Base-by-base conservation (phyloP, 2,888 invertebrate genomes). In the Idaea dimidiata region DNA sequence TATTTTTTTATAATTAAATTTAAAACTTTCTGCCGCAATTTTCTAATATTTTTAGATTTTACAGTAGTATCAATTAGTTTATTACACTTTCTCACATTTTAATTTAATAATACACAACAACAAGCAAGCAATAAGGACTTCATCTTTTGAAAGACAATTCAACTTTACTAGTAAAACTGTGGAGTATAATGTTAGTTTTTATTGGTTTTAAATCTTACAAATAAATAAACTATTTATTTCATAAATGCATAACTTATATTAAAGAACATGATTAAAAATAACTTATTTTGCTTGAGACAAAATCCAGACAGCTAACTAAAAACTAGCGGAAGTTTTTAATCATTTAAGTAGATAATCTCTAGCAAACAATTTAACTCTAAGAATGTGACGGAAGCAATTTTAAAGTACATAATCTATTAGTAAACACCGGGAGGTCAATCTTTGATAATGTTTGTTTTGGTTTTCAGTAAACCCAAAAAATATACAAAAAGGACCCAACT, bases 341-440 rank as follows among this genome's bases (percentile, higher is more conserved):
- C 17, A 57, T 57, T 56, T 57, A 17, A 57, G 57, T 57, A 57
- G 18, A 57, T 57, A 57, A 24, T 24, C 17, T 17, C 43, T 14
- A 43, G 43, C 43, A 43, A 43, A 43, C 43, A 43, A 43, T 43
- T n/a, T 14, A 43, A 14, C 43, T 43, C 0, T 43, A 43, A 43
- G 43, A 24, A 43, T 43, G 43, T 43, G 43, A 43, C 43, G 43
- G 43, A 43, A 43, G 43, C 43, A 43, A 43, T 43, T 14, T 43
- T 43, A 43, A 43, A 43, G 43, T 43, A 43, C 43, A 43, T 43
- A 43, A 43, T 43, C 43, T 43, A 8, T 43, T 43, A 43, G 43
- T 43, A 43, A 43, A 43, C 43, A 0, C 8, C 10, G 43, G 10
- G 6, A 43, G 43, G 43, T 43, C 10, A 43, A 43, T 14, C 43